These are phyloP conservation scores for Eupristina koningsbergeri DNA, from an alignment of 1,140 invertebrate genomes.

Conservation along the genomic window DNA sequence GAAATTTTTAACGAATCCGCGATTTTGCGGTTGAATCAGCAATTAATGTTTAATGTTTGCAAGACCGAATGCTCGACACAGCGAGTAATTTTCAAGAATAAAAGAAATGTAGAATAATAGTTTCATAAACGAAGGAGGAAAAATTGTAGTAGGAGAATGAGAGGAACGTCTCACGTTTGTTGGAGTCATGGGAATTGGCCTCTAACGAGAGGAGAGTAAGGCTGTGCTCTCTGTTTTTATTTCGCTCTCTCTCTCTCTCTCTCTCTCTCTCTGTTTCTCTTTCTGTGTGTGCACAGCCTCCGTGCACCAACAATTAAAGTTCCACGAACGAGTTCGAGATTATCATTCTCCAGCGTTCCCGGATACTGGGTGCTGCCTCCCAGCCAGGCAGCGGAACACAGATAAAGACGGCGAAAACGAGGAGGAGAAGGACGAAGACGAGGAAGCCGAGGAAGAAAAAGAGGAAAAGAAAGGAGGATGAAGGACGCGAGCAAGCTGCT, in stretches of 20 bases:
- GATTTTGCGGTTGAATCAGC: too few relatives aligned
- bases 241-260: too few relatives aligned
- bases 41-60: not conserved
- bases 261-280: too few relatives aligned
- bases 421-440: not conserved
- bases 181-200: not conserved
- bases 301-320: conserved; percentile 47
- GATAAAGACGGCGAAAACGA: not conserved
- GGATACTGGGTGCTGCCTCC: conserved; percentile 5
- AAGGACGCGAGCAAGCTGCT: conserved; percentile 29
- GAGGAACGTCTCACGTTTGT: not conserved
- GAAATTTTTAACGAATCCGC: too few relatives aligned
- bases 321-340: conserved; percentile 56
- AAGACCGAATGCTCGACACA: not conserved
- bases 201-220: conserved; percentile 11
- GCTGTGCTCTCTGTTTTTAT: too few relatives aligned
- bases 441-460: not conserved
- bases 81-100: not conserved
- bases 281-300: not conserved
- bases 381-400: not conserved
- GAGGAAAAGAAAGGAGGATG: conserved; percentile 21
- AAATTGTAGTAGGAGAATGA: not conserved
- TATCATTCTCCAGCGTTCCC: conserved; percentile 47
- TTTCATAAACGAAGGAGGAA: not conserved
- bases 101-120: not conserved